Percentiles rank a stretch among this genome's conserved stretches.
Evolutionary conservation across 2,113 vertebrate genomes (phyloP).

Genomic region (Neogobius melanostomus): DNA sequence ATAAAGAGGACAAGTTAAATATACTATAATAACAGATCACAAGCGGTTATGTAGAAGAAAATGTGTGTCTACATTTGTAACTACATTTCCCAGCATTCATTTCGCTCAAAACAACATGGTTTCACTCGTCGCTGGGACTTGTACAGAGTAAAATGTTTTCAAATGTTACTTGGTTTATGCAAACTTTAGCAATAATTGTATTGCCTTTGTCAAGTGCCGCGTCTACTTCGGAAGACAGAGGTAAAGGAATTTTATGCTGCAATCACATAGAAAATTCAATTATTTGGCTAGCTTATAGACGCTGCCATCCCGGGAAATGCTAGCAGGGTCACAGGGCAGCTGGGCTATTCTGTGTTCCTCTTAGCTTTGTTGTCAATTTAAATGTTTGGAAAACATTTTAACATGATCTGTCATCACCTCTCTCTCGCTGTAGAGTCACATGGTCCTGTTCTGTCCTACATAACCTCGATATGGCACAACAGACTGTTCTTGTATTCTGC

Average conservation of each 20-base stretch:
- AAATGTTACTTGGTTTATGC: slow-evolving; percentile 9
- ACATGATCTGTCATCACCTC: neutral
- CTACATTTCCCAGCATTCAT: slow-evolving; percentile 63
- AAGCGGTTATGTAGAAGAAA: neutral
- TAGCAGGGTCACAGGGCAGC: neutral
- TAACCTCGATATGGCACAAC: slow-evolving; percentile 83
- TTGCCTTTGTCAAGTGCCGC: neutral
- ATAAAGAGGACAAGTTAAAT: neutral
- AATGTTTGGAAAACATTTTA: neutral
- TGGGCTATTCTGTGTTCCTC: neutral
- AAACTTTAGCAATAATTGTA: neutral
- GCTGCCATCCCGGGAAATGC: slow-evolving; percentile 24
- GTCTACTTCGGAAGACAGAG: slow-evolving; percentile 29
- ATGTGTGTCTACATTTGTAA: slow-evolving; percentile 3
- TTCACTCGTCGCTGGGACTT: slow-evolving; percentile 1
- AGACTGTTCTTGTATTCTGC: slow-evolving; percentile 86
- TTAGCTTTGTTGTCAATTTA: neutral
- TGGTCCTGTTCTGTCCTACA: slow-evolving; percentile 47
- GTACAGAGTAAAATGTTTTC: neutral
- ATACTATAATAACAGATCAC: neutral
- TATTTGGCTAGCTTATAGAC: neutral
- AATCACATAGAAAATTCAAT: neutral
- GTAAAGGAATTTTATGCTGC: slow-evolving; percentile 21
- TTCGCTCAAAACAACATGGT: slow-evolving; percentile 56
- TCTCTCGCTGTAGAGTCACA: slow-evolving; percentile 51